Evolutionary conservation across 2,113 vertebrate genomes (phyloP).

Genomic region (Piaya cayana): DNA sequence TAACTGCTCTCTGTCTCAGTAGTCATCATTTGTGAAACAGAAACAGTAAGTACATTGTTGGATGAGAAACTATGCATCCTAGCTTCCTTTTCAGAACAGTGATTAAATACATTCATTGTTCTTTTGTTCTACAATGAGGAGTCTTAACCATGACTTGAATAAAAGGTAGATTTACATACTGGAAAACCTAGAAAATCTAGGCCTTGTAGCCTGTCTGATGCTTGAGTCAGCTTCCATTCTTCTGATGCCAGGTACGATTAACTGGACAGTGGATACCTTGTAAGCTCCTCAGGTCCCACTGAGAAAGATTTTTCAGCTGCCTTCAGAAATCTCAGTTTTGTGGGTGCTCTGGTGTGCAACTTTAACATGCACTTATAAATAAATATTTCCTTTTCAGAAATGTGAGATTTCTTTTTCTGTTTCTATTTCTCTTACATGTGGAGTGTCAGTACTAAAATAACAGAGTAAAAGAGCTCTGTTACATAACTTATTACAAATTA

Average conservation of each 20-base stretch:
- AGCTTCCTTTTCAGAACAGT: not conserved
- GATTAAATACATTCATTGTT: not conserved
- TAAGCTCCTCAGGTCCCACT: not conserved
- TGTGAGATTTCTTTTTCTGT: not conserved
- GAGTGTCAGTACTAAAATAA: not conserved
- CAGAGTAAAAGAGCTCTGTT: not conserved
- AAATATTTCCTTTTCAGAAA: not conserved
- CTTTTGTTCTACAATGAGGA: not conserved
- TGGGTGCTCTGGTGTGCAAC: not conserved
- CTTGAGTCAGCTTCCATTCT: not conserved
- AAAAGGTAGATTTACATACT: not conserved
- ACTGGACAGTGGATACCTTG: not conserved
- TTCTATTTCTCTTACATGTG: not conserved
- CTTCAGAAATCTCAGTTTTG: not conserved
- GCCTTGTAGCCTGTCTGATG: not conserved
- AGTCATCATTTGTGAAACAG: not conserved
- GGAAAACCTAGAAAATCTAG: not conserved
- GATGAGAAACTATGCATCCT: not conserved
- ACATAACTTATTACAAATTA: not conserved
- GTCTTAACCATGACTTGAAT: not conserved
- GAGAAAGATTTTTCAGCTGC: not conserved
- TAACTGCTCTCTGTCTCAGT: not conserved
- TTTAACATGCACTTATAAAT: not conserved
- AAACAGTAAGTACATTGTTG: not conserved
- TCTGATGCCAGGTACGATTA: not conserved